A percentile compares a stretch with the other conserved stretches of the same genome.
phyloP scores from a whole-genome alignment of 2,797 vertebrate genomes.

The Adelosebastes latens region DNA sequence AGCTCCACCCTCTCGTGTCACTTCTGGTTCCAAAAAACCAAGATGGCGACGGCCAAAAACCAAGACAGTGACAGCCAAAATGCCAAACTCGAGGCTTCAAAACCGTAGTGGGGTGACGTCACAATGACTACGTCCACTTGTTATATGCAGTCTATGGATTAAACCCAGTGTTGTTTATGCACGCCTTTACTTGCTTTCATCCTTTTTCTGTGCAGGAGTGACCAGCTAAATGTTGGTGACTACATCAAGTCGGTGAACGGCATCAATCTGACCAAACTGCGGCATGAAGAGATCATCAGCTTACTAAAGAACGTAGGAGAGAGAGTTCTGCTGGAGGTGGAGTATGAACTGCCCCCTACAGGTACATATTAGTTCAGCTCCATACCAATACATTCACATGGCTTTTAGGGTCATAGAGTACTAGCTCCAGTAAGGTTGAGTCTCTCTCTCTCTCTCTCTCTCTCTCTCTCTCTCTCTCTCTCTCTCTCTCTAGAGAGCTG shows the following conservation, averaged over 20 bases:
- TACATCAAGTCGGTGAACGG: slow-evolving; percentile 98
- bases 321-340: slow-evolving; percentile 96
- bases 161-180: background rate
- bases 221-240: slow-evolving; percentile 95
- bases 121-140: background rate
- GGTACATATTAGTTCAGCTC: slow-evolving; percentile 74
- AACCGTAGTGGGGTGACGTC: background rate
- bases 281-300: slow-evolving; percentile 97
- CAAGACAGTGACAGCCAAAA: background rate
- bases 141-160: background rate
- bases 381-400: too few species aligned
- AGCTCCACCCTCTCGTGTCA: background rate
- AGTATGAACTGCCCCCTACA: slow-evolving; percentile 94
- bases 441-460: too few species aligned
- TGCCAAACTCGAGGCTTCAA: background rate
- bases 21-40: background rate
- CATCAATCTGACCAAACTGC: slow-evolving; percentile 93
- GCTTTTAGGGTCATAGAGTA: background rate
- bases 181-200: background rate
- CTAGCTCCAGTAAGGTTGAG: background rate
- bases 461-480: too few species aligned
- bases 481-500: too few species aligned
- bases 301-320: slow-evolving; percentile 96
- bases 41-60: background rate
- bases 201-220: slow-evolving; percentile 84